Percentiles rank a stretch among this genome's conserved stretches.
These are phyloP conservation scores for Smithornis capensis DNA, from an alignment of 2,113 vertebrate genomes.

Conservation along the genomic window DNA sequence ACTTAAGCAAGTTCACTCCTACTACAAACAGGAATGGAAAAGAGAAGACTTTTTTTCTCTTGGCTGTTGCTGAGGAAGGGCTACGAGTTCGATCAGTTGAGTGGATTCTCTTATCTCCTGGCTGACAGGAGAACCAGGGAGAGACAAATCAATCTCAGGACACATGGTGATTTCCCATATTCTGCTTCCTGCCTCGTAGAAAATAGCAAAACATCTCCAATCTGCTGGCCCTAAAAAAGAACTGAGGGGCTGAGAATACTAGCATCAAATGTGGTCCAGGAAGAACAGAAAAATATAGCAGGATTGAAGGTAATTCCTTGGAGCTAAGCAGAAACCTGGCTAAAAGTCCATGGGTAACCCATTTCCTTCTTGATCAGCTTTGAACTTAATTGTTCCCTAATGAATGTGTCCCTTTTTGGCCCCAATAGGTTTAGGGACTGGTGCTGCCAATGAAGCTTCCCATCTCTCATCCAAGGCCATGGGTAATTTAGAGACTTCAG, in stretches of 20 bases:
- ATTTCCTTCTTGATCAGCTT: conserved; percentile 48
- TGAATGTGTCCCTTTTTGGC: neutral
- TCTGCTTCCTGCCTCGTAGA: neutral
- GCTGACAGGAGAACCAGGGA: neutral
- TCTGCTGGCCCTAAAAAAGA: conserved; percentile 24
- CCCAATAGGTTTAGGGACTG: neutral
- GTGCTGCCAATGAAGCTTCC: neutral
- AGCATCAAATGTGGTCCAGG: neutral
- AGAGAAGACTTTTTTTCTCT: neutral
- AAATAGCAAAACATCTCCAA: neutral
- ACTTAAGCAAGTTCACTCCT: neutral
- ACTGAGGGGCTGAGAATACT: neutral
- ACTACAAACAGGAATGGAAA: neutral
- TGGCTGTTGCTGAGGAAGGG: neutral
- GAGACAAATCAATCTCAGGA: neutral
- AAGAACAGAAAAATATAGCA: conserved; percentile 7
- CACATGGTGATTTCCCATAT: neutral
- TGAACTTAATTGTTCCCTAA: conserved; percentile 54
- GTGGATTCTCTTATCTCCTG: neutral
- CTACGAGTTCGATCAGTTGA: neutral
- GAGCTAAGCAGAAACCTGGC: conserved; percentile 27
- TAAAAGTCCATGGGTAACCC: conserved; percentile 7
- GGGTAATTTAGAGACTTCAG: neutral
- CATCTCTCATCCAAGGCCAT: neutral
- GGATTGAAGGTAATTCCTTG: conserved; percentile 29